Conservation (phyloP, 1,140 invertebrate species). For the Hirudo medicinalis region DNA sequence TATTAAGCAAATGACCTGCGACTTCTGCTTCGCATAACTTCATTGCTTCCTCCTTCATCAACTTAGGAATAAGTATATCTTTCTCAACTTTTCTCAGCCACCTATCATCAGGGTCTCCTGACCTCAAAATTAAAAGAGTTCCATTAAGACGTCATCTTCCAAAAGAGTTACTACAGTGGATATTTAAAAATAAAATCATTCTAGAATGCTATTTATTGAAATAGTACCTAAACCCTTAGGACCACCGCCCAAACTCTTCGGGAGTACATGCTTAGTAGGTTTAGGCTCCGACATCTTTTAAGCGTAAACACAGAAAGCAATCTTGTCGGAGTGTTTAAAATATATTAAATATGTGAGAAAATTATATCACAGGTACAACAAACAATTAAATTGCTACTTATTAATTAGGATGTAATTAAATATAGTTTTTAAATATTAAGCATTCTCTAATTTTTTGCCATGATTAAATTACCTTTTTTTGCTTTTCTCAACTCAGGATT, state of each 20-base stretch:
- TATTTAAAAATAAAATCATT: not conserved
- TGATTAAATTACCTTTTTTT: too few species aligned
- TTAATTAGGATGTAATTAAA: too few species aligned
- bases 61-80: conserved; percentile 69
- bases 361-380: too few species aligned
- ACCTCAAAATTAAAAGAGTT: not conserved
- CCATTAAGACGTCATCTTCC: not conserved
- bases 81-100: conserved; percentile 66
- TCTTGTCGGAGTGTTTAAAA: too few species aligned
- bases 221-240: conserved; percentile 18
- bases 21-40: conserved; percentile 64
- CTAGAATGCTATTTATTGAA: not conserved
- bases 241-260: conserved; percentile 18
- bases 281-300: too few species aligned
- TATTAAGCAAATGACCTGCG: conserved; percentile 37
- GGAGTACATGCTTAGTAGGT: conserved; percentile 11
- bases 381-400: too few species aligned
- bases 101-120: conserved; percentile 68
- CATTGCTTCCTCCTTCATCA: conserved; percentile 64
- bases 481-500: too few species aligned
- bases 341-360: too few species aligned
- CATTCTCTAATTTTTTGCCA: too few species aligned
- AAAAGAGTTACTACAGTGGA: conserved; percentile 5
- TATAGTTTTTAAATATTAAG: too few species aligned
- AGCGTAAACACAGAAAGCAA: too few species aligned